Evolutionary conservation across 2,888 invertebrate genomes (phyloP).

Genomic region (Chromoteleia sp.): DNA sequence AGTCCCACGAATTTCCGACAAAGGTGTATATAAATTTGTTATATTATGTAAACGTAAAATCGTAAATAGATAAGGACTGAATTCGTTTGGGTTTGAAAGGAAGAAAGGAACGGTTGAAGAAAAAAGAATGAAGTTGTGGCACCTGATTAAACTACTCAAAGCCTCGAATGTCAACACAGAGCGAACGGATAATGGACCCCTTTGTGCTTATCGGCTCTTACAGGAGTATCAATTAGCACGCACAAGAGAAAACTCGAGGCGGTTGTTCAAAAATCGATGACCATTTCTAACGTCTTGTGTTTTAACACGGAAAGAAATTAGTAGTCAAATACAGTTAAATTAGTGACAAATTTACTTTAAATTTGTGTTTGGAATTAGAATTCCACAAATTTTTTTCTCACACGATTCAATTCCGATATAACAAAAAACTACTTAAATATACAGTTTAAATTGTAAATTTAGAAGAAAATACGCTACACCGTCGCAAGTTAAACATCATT

Average conservation of each 20-base stretch:
- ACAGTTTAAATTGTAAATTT: too few species aligned
- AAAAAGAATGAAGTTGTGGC: slow-evolving; percentile 36
- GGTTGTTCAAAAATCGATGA: slow-evolving; percentile 37
- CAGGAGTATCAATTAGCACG: slow-evolving; percentile 68
- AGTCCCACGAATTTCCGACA: slow-evolving; percentile 28
- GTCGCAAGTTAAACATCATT: too few species aligned
- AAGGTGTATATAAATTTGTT: slow-evolving; percentile 38
- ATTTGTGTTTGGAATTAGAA: background rate
- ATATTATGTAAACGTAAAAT: slow-evolving; percentile 33
- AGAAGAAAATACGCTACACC: too few species aligned
- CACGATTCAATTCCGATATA: too few species aligned
- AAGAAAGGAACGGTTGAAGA: slow-evolving; percentile 5
- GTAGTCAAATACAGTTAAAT: background rate
- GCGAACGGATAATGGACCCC: slow-evolving; percentile 59
- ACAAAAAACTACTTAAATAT: too few species aligned
- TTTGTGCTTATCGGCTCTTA: slow-evolving; percentile 66
- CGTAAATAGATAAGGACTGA: slow-evolving; percentile 35
- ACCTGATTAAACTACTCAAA: slow-evolving; percentile 65
- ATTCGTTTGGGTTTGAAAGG: slow-evolving; percentile 15
- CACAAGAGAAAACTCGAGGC: slow-evolving; percentile 54
- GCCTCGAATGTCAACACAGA: slow-evolving; percentile 61
- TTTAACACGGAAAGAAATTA: slow-evolving; percentile 15
- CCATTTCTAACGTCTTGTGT: slow-evolving; percentile 10
- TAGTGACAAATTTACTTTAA: slow-evolving; percentile 2
- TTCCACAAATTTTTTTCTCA: too few species aligned